Evolutionary conservation across 2,797 vertebrate genomes (phyloP).

Genomic region (Cynopterus sphinx): DNA sequence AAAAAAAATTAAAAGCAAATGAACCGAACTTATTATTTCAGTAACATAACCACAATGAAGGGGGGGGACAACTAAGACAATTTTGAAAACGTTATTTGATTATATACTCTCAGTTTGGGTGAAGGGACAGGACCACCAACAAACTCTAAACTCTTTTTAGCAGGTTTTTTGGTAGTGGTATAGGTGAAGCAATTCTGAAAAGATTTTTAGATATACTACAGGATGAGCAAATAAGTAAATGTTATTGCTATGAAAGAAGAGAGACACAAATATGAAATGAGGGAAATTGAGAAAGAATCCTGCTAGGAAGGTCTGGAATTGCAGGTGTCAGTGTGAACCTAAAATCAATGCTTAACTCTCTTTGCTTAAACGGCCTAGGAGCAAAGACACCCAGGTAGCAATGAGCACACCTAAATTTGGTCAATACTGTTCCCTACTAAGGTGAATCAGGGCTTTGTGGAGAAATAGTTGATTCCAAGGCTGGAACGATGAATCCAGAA

Average conservation of each 20-base stretch:
- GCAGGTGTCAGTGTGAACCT: neutral
- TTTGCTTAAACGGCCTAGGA: neutral
- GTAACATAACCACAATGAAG: neutral
- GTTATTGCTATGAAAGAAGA: neutral
- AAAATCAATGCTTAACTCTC: neutral
- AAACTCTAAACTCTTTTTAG: neutral
- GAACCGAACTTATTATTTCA: neutral
- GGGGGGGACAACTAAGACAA: neutral
- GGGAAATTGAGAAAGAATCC: neutral
- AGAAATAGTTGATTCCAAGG: neutral
- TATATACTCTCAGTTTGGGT: neutral
- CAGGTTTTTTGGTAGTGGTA: neutral
- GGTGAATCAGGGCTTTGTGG: neutral
- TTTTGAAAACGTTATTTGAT: neutral
- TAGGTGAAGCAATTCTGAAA: conserved; percentile 14
- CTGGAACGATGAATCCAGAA: neutral
- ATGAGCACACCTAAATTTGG: neutral
- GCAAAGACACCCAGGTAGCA: neutral
- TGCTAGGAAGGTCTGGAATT: neutral
- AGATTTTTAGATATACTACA: neutral
- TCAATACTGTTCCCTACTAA: neutral
- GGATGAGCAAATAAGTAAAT: neutral
- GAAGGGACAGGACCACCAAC: neutral
- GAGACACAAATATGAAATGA: neutral
- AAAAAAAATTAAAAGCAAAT: neutral